phyloP scores from a whole-genome alignment of 2,113 vertebrate genomes.

The Cryptoleucopteryx plumbea region DNA sequence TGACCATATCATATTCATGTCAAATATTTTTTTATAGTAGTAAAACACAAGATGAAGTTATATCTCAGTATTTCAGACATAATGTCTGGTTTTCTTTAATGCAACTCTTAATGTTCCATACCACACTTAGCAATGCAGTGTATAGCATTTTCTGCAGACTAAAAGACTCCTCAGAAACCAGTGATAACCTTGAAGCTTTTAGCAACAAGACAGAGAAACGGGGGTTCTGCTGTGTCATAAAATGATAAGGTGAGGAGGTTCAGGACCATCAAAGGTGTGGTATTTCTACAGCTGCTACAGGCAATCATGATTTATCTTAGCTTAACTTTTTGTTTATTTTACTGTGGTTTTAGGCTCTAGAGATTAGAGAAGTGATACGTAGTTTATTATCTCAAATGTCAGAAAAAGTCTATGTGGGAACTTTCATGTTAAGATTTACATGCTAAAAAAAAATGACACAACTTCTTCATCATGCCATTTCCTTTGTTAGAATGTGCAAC shows the following conservation, averaged over 20 bases:
- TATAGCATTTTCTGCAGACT: neutral
- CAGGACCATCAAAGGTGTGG: neutral
- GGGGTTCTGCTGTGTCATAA: neutral
- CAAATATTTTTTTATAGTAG: neutral
- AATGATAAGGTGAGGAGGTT: neutral
- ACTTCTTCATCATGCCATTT: neutral
- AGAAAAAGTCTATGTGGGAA: neutral
- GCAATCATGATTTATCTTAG: neutral
- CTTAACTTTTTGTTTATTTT: neutral
- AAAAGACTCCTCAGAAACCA: slow-evolving; percentile 4
- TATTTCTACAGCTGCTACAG: neutral
- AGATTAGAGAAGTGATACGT: neutral
- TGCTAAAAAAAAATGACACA: neutral
- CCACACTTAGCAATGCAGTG: neutral
- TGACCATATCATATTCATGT: neutral
- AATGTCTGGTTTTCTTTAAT: neutral
- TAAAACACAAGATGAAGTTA: neutral
- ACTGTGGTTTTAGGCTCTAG: neutral
- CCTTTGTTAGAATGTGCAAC: neutral
- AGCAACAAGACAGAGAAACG: neutral
- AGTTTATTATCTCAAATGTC: neutral
- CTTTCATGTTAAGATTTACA: neutral
- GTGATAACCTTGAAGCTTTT: slow-evolving; percentile 15
- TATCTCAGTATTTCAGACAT: neutral
- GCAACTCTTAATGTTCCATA: neutral